Evolutionary conservation across 2,113 vertebrate genomes (phyloP).

Genomic region (Cairina moschata): DNA sequence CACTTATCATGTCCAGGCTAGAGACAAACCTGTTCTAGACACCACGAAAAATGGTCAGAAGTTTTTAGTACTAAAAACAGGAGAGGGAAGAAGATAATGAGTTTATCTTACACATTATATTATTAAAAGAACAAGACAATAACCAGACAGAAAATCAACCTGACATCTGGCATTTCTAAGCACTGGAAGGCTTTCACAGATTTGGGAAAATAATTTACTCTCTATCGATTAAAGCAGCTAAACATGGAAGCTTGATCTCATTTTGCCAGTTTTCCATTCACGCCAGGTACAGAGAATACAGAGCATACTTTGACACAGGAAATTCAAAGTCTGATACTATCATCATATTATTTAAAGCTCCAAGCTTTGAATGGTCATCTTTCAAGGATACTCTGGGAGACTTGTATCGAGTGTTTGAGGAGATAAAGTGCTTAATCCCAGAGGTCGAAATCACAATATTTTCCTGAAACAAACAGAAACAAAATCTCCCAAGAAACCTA

Average conservation of each 20-base stretch:
- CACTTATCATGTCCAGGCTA: neutral
- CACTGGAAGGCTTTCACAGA: neutral
- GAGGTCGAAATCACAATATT: conserved; percentile 25
- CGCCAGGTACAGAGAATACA: neutral
- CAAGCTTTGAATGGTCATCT: neutral
- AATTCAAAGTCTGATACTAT: conserved; percentile 39
- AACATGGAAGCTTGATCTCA: conserved; percentile 38
- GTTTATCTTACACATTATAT: neutral
- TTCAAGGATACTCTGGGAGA: neutral
- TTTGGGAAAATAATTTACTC: conserved; percentile 43
- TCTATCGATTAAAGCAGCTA: conserved; percentile 46
- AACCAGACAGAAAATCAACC: conserved; percentile 29
- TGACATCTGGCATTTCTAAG: conserved; percentile 19
- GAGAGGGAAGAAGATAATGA: neutral
- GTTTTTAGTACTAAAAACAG: neutral
- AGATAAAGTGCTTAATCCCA: neutral
- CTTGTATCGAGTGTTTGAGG: neutral
- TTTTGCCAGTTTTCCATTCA: conserved; percentile 3
- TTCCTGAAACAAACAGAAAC: conserved; percentile 9
- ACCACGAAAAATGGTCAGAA: neutral
- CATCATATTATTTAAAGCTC: conserved; percentile 5
- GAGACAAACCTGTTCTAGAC: neutral
- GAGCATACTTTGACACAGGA: neutral
- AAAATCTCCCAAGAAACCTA: neutral
- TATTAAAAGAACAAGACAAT: neutral